Evolutionary conservation across 1,140 invertebrate species (phyloP), one percentile per base, ranked within the genome.

Genomic region (Drosophila eugracilis): DNA sequence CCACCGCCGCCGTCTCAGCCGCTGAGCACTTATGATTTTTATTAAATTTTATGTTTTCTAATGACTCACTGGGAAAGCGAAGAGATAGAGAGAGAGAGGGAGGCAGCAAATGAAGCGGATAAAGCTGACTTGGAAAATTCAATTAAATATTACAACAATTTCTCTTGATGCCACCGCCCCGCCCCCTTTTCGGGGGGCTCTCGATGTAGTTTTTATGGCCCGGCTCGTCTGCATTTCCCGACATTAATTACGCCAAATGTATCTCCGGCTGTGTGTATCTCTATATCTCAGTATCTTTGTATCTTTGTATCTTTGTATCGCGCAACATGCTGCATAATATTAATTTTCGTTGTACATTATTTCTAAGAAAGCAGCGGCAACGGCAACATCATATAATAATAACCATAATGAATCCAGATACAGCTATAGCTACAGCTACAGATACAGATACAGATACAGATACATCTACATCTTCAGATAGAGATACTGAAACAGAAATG

Each of bases 131-230:
- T 71, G 39, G 66, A 55, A 80, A 85, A 81, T 81, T 85, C 80
- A 85, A 85, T 85, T 85, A 88, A 86, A 85, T 86, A 85, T 85
- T 85, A 85, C 80, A 88, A 85, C 73, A 86, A 85, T 86, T 86
- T 85, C 72, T 60, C 49, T 66, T 36, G 39, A 21, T 30, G 34
- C 50, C 57, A 21, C 50, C 39, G 34, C 26, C 42, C 30, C 42
- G 17, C 44, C 47, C 47, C 21, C 52, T 28, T 76, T 59, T 49
- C 37, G 47, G n/a, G n/a, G n/a, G n/a, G 34, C 45, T 76, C 26
- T 78, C 48, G 65, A 41, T 73, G 62, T 79, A 70, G 66, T 76
- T 76, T 73, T 67, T 73, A 45, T 80, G 72, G 59, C 72, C 71
- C 58, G 37, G 26, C 77, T 71, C 65, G 78, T 67, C 77, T 86